Evolutionary conservation across 2,888 invertebrate genomes (phyloP).

Genomic region (Drosophila atroscutellata): DNA sequence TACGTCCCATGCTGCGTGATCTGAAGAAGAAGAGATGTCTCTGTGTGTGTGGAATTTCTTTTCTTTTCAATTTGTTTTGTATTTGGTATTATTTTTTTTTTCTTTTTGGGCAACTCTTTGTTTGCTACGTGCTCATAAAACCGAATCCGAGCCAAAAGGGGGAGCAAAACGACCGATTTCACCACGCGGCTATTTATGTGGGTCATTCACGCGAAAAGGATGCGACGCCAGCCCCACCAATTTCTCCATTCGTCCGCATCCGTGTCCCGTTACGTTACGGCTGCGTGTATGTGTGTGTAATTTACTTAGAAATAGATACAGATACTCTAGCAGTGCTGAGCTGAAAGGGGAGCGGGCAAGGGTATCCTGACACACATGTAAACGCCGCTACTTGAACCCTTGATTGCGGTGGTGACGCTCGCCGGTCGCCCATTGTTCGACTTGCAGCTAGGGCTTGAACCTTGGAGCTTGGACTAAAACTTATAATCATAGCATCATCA

Average conservation of each 20-base stretch:
- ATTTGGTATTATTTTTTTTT: not conserved
- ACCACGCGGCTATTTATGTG: slow-evolving; percentile 70
- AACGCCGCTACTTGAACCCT: slow-evolving; percentile 63
- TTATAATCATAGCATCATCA: slow-evolving; percentile 78
- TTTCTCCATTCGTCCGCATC: slow-evolving; percentile 6
- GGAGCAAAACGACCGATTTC: slow-evolving; percentile 38
- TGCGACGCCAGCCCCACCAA: slow-evolving; percentile 36
- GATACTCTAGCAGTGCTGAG: slow-evolving; percentile 37
- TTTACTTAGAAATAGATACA: slow-evolving; percentile 75
- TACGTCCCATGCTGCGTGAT: slow-evolving; percentile 21
- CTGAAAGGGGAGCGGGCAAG: not conserved
- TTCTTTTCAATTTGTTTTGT: slow-evolving; percentile 36
- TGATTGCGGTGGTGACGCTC: slow-evolving; percentile 56
- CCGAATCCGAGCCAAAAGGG: slow-evolving; percentile 23
- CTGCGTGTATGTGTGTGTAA: slow-evolving; percentile 52
- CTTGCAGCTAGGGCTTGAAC: not conserved
- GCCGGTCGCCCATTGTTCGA: slow-evolving; percentile 61
- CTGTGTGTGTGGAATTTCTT: slow-evolving; percentile 17
- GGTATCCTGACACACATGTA: slow-evolving; percentile 42
- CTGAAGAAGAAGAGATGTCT: slow-evolving; percentile 13
- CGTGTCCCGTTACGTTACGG: slow-evolving; percentile 11
- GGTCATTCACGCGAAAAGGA: slow-evolving; percentile 73
- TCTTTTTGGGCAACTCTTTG: slow-evolving; percentile 28
- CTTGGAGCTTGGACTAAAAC: slow-evolving; percentile 61
- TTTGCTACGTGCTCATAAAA: slow-evolving; percentile 66